phyloP scores from a whole-genome alignment of 2,797 vertebrate species.

The Phoxinus dragarum region DNA sequence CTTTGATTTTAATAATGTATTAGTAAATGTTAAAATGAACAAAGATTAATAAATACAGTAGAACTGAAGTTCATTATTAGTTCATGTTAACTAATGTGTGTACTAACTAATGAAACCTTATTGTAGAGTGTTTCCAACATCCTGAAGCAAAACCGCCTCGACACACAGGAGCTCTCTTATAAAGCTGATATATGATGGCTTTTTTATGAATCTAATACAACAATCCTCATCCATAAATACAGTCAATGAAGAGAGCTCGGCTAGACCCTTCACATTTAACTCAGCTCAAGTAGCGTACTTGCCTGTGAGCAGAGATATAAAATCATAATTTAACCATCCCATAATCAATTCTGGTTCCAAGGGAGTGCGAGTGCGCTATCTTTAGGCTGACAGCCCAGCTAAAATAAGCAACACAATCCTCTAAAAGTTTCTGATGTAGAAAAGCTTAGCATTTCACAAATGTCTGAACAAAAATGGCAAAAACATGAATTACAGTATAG shows the following conservation, averaged over 20 bases:
- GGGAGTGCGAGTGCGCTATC: constrained; percentile 2
- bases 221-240: background rate
- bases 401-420: constrained; percentile 25
- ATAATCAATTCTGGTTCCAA: constrained; percentile 25
- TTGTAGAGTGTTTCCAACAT: background rate
- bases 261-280: background rate
- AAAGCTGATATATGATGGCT: background rate
- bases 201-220: background rate
- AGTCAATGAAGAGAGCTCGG: background rate
- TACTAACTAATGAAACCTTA: too few species aligned
- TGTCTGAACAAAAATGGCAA: constrained; percentile 10
- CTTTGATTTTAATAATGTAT: too few species aligned
- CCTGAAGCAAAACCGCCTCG: background rate
- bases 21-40: too few species aligned
- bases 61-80: too few species aligned
- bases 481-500: constrained; percentile 21
- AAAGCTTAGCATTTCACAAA: constrained; percentile 1
- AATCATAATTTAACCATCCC: constrained; percentile 26
- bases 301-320: background rate
- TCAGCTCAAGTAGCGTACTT: background rate
- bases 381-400: constrained; percentile 9
- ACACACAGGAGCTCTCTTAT: background rate
- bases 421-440: background rate
- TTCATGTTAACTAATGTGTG: too few species aligned
- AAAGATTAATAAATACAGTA: too few species aligned